Evolutionary conservation across 1,140 invertebrate species (phyloP), one percentile per base, ranked within the genome.

Genomic region (Drosophila serrata): DNA sequence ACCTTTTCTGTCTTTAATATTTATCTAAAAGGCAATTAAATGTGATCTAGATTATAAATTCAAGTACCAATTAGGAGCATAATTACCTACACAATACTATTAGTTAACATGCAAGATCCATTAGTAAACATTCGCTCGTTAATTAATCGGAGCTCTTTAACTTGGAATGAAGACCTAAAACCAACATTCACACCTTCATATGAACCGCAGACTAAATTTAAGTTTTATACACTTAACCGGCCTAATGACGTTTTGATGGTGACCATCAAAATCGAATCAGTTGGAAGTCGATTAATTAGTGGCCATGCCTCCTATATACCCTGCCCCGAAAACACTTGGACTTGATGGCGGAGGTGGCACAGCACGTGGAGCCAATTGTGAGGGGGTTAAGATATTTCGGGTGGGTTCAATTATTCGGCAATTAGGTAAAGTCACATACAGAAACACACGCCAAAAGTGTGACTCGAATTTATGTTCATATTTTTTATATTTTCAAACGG

Each of bases 261-360:
- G 61, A 82, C 78, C 81, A 90, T 90, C 85, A 90, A 90, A 90
- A 76, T 79, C 75, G 85, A 90, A 90, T 90, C 85, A 90, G 85
- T 81, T 81, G 85, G 74, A 84, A 90, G 85, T 90, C 85, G 85
- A 90, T 90, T 90, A 90, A 90, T 90, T 85, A 90, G 81, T 58
- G 40, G 29, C 49, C 68, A 39, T 48, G 51, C 64, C 51, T 39
- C 51, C 49, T 46, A 17, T 48, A 63, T 43, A 53, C 59, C 33
- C 49, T 51, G 39, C 37, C 60, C 53, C 49, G 51, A 29, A 37
- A 61, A 61, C 40, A 55, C 31, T 49, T 62, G 49, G 33, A 58
- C 49, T 40, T 51, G 55, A 62, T 27, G 59, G 46, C 31, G 58
- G 45, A 60, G 62, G 76, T 51, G 68, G 72, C 46, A 13, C 48